Percentiles rank a stretch among this genome's conserved stretches.
Conservation (phyloP, 1,140 invertebrate species). For the Dolichoris vasculosae region DNA sequence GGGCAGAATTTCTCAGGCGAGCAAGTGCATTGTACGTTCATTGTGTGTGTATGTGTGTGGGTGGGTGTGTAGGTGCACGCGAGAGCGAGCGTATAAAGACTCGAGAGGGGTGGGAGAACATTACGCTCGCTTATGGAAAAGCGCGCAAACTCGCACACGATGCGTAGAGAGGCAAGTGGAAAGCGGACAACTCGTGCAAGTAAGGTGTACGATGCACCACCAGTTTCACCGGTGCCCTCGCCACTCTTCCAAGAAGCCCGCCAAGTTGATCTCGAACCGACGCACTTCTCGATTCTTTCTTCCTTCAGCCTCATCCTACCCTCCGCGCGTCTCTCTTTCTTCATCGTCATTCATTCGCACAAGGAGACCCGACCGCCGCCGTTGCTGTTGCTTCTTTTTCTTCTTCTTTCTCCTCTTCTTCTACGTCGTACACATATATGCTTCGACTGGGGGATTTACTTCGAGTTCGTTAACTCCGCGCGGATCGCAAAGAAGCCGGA, state of each 20-base stretch:
- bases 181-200: neutral
- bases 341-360: neutral
- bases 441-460: neutral
- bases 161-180: neutral
- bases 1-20: neutral
- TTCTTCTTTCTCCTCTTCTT: constrained; percentile 26
- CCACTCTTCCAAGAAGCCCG: constrained; percentile 33
- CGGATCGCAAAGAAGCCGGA: neutral
- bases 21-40: constrained; percentile 23
- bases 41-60: too few relatives aligned
- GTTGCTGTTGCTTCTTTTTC: too few relatives aligned
- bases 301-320: neutral
- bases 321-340: neutral
- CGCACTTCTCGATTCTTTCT: neutral
- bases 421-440: neutral
- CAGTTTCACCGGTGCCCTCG: constrained; percentile 1
- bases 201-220: neutral
- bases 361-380: neutral
- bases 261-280: neutral
- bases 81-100: too few relatives aligned
- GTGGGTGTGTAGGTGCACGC: too few relatives aligned
- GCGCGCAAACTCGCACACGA: neutral
- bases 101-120: too few relatives aligned
- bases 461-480: neutral
- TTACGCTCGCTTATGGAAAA: neutral